Evolutionary conservation across 2,113 vertebrate species (phyloP), one percentile per base, ranked within the genome.

Genomic region (Rhea pennata): DNA sequence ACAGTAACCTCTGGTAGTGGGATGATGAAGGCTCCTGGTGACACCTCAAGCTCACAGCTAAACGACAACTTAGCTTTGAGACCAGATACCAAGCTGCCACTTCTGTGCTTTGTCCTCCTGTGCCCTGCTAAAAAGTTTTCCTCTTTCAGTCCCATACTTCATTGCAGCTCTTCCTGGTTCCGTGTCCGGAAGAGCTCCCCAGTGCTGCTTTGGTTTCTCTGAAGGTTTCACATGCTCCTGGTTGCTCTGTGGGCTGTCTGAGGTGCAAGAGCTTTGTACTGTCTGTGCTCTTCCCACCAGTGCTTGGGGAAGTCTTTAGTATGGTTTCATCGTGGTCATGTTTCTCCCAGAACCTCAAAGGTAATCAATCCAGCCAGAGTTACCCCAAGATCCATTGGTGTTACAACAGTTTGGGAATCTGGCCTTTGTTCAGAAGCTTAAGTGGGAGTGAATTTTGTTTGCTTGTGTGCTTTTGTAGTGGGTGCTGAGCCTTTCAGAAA

Each of bases 81-180:
- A 40, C 5, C 42, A 61, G 9, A 85, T 62, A 39, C 6, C 39
- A 64, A 3, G 23, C 26, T 54, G 50, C 16, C 51, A 29, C 53
- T 13, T 40, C 51, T 9, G 16, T 54, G 71, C 51, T 39, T 54
- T 40, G 17, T 36, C 51, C 36, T 54, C 12, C 23, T 39, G 24
- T 54, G 50, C 36, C 39, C 36, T 14, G 36, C 71, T 39, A 40
- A 54, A 40, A 54, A 31, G 12, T 9, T 40, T 36, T 51, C 29
- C 31, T 70, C 46, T 48, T 29, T 53, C 23, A 51, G 6, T 10
- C 29, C 4, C 16, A 3, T 1, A 1, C 1, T 29, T 17, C 15
- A 2, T 36, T 7, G 0, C 33, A 71, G 27, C 29, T 33, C 16
- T 14, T 29, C 39, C 15, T 13, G 23, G 17, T 61, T 65, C 44